A percentile compares a stretch with the other conserved stretches of the same genome.
phyloP scores from a whole-genome alignment of 2,113 vertebrate species.

The Prionailurus bengalensis region DNA sequence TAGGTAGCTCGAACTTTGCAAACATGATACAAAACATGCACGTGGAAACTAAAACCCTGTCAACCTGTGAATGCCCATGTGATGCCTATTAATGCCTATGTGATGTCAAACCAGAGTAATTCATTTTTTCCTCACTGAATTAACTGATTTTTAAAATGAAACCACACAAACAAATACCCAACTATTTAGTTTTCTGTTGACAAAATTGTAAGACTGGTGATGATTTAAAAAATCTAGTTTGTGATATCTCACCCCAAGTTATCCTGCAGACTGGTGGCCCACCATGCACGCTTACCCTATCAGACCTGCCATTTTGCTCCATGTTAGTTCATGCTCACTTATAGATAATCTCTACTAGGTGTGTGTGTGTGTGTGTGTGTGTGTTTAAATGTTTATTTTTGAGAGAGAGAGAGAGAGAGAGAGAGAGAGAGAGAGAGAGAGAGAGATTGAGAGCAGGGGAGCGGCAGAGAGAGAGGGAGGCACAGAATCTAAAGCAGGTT shows the following conservation, averaged over 20 bases:
- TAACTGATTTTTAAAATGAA: slow-evolving; percentile 34
- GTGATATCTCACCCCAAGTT: not conserved
- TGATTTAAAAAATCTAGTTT: not conserved
- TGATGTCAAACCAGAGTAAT: not conserved
- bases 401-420: too few species aligned
- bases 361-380: too few species aligned
- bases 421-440: too few species aligned
- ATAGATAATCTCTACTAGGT: not conserved
- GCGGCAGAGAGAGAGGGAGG: too few species aligned
- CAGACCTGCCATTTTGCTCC: not conserved
- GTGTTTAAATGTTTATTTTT: too few species aligned
- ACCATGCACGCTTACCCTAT: not conserved
- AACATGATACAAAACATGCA: not conserved
- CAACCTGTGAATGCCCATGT: not conserved
- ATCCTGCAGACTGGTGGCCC: not conserved
- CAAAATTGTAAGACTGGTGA: not conserved
- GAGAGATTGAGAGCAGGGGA: too few species aligned
- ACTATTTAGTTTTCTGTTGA: not conserved
- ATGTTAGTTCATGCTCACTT: not conserved
- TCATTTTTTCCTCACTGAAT: slow-evolving; percentile 20
- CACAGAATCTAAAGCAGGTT: too few species aligned
- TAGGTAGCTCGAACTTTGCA: not conserved
- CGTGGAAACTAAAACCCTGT: not conserved
- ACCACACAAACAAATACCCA: not conserved
- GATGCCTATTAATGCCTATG: not conserved